These are phyloP conservation scores for Lithophane ornitopus DNA, from an alignment of 2,888 invertebrate species.

Conservation along the genomic window DNA sequence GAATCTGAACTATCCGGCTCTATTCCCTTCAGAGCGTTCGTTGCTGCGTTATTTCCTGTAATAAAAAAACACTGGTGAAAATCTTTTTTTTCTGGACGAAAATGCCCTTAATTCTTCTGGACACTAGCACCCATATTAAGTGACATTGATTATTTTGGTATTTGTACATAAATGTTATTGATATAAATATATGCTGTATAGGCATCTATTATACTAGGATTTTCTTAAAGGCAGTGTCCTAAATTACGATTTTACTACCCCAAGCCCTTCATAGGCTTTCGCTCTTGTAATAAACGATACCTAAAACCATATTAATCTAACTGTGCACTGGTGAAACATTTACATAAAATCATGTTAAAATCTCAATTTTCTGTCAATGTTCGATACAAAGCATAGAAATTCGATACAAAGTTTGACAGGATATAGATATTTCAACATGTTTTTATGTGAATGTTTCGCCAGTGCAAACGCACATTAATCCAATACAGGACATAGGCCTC, in stretches of 20 bases:
- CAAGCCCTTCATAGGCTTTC: not conserved
- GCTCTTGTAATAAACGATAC: not conserved
- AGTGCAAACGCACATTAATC: not conserved
- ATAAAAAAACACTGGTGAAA: slow-evolving; percentile 26
- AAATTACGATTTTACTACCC: not conserved
- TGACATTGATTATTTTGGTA: not conserved
- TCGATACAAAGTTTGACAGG: too few species aligned
- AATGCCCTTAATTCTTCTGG: not conserved
- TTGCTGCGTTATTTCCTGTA: slow-evolving; percentile 86
- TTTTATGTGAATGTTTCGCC: too few species aligned
- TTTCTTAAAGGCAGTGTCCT: not conserved
- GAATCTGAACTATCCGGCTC: slow-evolving; percentile 92
- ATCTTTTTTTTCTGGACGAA: not conserved
- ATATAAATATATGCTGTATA: not conserved
- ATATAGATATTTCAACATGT: too few species aligned
- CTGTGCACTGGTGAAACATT: too few species aligned
- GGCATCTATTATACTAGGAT: not conserved
- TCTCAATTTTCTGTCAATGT: too few species aligned
- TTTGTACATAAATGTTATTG: not conserved
- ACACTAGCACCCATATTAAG: not conserved
- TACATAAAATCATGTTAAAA: too few species aligned
- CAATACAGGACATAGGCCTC: not conserved
- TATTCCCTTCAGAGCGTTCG: slow-evolving; percentile 91
- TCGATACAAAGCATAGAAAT: too few species aligned
- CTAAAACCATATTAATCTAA: not conserved